Evolutionary conservation across 2,888 invertebrate species (phyloP).

Genomic region (Cataglyphis livida): DNA sequence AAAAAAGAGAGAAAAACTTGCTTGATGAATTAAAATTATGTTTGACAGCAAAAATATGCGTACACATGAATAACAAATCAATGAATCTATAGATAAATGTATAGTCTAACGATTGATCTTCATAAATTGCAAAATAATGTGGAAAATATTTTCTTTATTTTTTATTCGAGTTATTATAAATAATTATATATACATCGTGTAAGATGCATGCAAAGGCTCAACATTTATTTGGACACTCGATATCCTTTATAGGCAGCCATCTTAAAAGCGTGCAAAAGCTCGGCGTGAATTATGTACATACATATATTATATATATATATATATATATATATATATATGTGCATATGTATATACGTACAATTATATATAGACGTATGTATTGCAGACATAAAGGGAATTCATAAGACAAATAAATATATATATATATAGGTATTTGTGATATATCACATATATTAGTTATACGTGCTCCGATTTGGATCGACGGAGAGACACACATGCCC

Average conservation of each 20-base stretch:
- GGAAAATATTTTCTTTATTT: not conserved
- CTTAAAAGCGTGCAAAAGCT: conserved; percentile 80
- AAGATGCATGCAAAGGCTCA: conserved; percentile 66
- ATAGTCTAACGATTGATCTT: not conserved
- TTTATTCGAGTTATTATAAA: not conserved
- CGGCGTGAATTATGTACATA: conserved; percentile 69
- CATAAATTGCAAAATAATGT: not conserved
- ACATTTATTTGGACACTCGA: conserved; percentile 64
- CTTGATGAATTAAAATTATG: not conserved
- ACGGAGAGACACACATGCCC: conserved; percentile 81
- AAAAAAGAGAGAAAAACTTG: not conserved
- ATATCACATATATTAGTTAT: conserved; percentile 45
- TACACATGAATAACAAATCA: not conserved
- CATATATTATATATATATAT: conserved; percentile 1
- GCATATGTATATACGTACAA: conserved; percentile 18
- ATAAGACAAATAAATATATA: conserved; percentile 37
- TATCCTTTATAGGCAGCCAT: conserved; percentile 74
- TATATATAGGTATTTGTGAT: conserved; percentile 11
- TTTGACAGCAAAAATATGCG: not conserved
- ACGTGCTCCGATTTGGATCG: conserved; percentile 69
- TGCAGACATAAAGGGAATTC: conserved; percentile 6
- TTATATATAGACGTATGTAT: conserved; percentile 9
- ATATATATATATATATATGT: no score
- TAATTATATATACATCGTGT: conserved; percentile 36
- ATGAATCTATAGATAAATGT: not conserved